phyloP scores from a whole-genome alignment of 2,888 invertebrate species.

The Cephus rjabovi region DNA sequence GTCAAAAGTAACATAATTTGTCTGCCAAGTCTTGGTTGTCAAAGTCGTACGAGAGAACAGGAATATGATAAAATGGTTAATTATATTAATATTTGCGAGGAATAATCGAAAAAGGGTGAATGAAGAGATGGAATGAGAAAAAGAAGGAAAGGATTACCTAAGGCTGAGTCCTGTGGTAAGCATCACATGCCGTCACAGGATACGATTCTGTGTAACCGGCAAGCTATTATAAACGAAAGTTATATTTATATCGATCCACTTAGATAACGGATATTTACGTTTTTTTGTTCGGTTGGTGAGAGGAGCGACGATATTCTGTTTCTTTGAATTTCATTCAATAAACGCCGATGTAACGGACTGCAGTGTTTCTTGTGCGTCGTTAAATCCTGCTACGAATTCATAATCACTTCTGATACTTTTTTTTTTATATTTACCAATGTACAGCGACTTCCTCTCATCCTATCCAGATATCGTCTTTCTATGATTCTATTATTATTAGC shows the following conservation, averaged over 20 bases:
- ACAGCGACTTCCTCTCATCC: neutral
- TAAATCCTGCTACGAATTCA: neutral
- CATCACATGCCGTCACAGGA: conserved; percentile 43
- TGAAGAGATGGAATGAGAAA: neutral
- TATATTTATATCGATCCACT: conserved; percentile 62
- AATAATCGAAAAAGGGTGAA: neutral
- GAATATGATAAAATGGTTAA: neutral
- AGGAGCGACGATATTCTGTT: conserved; percentile 32
- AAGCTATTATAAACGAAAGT: conserved; percentile 43
- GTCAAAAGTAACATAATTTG: neutral
- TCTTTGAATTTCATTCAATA: conserved; percentile 44
- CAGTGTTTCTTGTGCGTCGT: neutral
- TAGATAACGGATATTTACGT: conserved; percentile 53
- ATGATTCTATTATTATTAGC: neutral
- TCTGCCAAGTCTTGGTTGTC: neutral
- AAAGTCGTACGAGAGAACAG: neutral
- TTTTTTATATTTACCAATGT: neutral
- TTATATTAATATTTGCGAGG: neutral
- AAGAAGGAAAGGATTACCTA: conserved; percentile 21
- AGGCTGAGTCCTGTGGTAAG: conserved; percentile 24
- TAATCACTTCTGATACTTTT: neutral
- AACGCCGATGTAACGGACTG: conserved; percentile 38
- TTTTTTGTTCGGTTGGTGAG: conserved; percentile 45
- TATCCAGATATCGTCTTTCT: neutral
- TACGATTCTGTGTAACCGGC: conserved; percentile 30